Conservation (phyloP, 2,888 invertebrate genomes). For the Chironomus riparius region DNA sequence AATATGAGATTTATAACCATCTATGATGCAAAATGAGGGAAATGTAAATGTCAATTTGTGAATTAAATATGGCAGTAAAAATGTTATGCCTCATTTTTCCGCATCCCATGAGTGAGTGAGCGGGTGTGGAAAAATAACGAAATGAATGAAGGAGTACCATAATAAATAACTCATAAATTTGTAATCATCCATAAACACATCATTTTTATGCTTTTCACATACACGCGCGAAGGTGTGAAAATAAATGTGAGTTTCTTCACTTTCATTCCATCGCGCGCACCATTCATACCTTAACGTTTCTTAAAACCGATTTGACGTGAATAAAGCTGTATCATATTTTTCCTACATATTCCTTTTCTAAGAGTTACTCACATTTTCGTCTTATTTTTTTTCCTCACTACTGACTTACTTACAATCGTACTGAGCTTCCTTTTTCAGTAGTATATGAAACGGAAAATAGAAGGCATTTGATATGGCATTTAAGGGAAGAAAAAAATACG, state of each 20-base stretch:
- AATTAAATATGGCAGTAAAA: not conserved
- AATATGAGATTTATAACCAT: slow-evolving; percentile 1
- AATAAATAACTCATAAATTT: slow-evolving; percentile 20
- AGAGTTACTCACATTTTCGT: too few species aligned
- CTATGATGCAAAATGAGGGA: not conserved
- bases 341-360: not conserved
- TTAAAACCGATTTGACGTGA: not conserved
- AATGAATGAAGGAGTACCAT: not conserved
- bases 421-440: too few species aligned
- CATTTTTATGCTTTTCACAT: slow-evolving; percentile 13
- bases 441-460: too few species aligned
- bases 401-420: too few species aligned
- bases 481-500: too few species aligned
- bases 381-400: too few species aligned
- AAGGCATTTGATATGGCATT: too few species aligned
- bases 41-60: not conserved
- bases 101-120: not conserved
- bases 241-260: not conserved
- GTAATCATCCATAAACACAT: slow-evolving; percentile 18
- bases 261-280: not conserved
- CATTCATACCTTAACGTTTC: not conserved
- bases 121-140: not conserved
- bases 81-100: not conserved
- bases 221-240: not conserved
- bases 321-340: not conserved